Conservation (phyloP, 2,113 vertebrate species). For the Cichladusa arquata region DNA sequence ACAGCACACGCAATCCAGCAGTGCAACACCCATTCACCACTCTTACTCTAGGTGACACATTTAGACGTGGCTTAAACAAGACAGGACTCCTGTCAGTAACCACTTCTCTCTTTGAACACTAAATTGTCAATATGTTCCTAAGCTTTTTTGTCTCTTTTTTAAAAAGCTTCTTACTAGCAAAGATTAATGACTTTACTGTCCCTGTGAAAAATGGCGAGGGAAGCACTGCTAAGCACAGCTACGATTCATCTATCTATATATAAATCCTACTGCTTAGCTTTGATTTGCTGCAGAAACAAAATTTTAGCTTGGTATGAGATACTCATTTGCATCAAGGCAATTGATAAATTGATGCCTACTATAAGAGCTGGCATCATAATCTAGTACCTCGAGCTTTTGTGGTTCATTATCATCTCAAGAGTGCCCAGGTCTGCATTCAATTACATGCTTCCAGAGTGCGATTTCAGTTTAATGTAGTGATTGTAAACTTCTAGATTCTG, state of each 20-base stretch:
- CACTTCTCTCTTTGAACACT: neutral
- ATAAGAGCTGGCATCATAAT: neutral
- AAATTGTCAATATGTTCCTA: neutral
- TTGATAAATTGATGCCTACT: constrained; percentile 34
- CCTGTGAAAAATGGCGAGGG: neutral
- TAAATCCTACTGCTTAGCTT: neutral
- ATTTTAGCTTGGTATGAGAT: neutral
- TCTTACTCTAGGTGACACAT: neutral
- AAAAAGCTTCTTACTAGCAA: neutral
- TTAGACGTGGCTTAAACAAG: neutral
- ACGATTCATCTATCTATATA: neutral
- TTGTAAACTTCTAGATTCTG: neutral
- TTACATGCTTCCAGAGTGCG: neutral
- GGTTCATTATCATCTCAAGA: constrained; percentile 20
- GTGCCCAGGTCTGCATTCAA: neutral
- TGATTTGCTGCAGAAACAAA: constrained; percentile 11
- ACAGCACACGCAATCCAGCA: neutral
- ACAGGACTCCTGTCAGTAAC: neutral
- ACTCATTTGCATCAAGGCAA: neutral
- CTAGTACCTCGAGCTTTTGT: neutral
- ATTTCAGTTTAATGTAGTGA: neutral
- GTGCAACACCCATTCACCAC: neutral
- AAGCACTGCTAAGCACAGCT: neutral
- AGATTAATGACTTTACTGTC: neutral
- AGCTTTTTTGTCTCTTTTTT: neutral